Base-by-base conservation (phyloP, 2,888 invertebrate genomes). In the Pollenia griseotomentosa region DNA sequence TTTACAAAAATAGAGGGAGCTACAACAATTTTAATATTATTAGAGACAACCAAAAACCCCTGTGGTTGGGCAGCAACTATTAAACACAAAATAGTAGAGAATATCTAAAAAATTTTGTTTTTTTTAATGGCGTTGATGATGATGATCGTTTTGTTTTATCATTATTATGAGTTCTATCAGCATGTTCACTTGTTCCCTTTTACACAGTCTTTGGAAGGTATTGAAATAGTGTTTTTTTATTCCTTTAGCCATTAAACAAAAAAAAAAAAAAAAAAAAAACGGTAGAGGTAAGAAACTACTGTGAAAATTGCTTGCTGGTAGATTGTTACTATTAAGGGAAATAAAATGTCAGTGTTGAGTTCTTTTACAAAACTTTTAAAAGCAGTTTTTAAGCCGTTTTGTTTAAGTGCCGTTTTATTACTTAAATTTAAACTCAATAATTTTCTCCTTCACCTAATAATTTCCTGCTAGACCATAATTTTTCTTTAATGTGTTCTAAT, bases 401-500 rank as follows among this genome's bases (percentile, higher is more conserved):
- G 33, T 6, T 33, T 33, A 33, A 33, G 33, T 33, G 33, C 5
- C 33, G 33, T 33, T 33, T 33, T 33, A 33, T 33, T 33, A 6
- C 33, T 33, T 33, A 33, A 44, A 57, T 16, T 71, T 46, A 44
- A 44, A 10, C 10, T 42, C 44, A n/a, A 16, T 7, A 65, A 23
- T 42, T 46, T 44, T 63, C 8, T 44, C 2, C 8, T 75, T 12
- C 59, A 59, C 19, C 48, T 19, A 66, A 73, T 61, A 61, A 48
- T 55, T 75, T 87, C 40, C 40, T 55, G 19, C 23, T 63, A 77
- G 40, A 57, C 55, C 79, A 53, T 87, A 87, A 87, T 79, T 87
- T 79, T 12, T 55, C 71, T 75, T 85, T 83, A 85, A 85, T 85
- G 85, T 85, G 65, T 77, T 75, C 55, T 79, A 82, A 79, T 84